Base-by-base conservation (phyloP, 2,888 invertebrate species). In the Andrena praecox region DNA sequence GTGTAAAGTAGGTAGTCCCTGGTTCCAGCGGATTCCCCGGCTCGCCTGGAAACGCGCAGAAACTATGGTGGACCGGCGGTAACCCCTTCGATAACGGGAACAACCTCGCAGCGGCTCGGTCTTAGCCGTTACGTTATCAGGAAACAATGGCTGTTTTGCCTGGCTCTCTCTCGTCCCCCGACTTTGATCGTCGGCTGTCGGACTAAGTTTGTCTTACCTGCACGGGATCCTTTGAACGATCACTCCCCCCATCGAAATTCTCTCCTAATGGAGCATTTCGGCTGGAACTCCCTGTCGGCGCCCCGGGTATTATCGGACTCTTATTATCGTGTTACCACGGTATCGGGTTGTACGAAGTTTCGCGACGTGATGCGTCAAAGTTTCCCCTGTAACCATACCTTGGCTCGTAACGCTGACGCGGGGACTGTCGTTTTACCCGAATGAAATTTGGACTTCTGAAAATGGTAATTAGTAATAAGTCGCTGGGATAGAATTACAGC, bases 1-100 rank as follows among this genome's bases (percentile, higher is more conserved):
- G 91, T 93, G 92, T 90, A 92, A 93, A 92, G 87, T 90, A 90
- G 89, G 76, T 77, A 68, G 63, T 42, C 82, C 79, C 68, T 33
- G 77, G 77, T 85, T 85, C 64, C 85, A 66, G 73, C 29, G 68
- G 81, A 78, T 84, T 75, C 79, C 63, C 54, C 50, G 64, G 64
- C 60, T 77, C 60, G 70, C 35, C 27, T 48, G 54, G 31, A 68
- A 76, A 78, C 60, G 27, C 60, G 56, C 42, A 27, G 56, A 60
- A 56, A 62, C 70, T 50, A 64, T 42, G 29, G 16, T n/a, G 76
- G 77, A 60, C 69, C 56, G 69, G 70, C 79, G 48, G 50, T 64
- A 56, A 70, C 66, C 66, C 52, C 70, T 27, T 64, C 74, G 80
- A 63, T 52, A 67, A 71, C 42, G 20, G 74, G 76, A 60, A 73